Base-by-base conservation (phyloP, 2,797 vertebrate species). In the Acanthurus tractus region DNA sequence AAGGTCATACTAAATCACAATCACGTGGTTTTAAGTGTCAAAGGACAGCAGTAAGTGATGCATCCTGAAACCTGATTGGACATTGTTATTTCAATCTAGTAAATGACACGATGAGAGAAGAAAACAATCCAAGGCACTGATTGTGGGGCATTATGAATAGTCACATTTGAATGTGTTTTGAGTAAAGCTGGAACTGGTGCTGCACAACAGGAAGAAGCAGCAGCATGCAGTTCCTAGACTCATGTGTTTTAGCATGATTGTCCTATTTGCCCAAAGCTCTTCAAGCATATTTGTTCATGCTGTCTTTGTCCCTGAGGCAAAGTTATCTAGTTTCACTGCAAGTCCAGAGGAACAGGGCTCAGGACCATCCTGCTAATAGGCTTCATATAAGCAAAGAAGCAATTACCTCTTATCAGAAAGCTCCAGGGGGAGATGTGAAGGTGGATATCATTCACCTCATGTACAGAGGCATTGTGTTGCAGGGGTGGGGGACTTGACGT, bases 381-480 rank as follows among this genome's bases (percentile, higher is more conserved):
- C 55, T 72, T 80, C 78, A 78, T 88, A 92, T 92, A 90, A 90
- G 81, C 85, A 86, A 87, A 84, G 69, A 88, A 78, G 82, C 88
- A 91, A 92, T 92, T 90, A 88, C 55, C 46, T 62, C 89, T 90
- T 92, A 90, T 93, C 86, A 76, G 67, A 54, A 54, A 73, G 36
- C 72, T 75, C 68, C 63, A n/a, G 72, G 74, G 76, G 74, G 62
- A 70, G 76, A 83, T 89, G 84, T 62, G 62, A 46, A 74, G 20
- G 23, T 42, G 52, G 82, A 89, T 78, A 82, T 65, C 46, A 70
- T 85, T 90, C 68, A 73, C 63, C 78, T 78, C 63, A 56, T 65
- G 54, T 57, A 78, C 70, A 81, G 49, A 64, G 65, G 57, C 53
- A 75, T 74, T 67, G n/a, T 42, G 59, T 71, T 76, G 25, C 54